Evolutionary conservation across 2,888 invertebrate genomes (phyloP).

Genomic region (Boloria euphrosyne): DNA sequence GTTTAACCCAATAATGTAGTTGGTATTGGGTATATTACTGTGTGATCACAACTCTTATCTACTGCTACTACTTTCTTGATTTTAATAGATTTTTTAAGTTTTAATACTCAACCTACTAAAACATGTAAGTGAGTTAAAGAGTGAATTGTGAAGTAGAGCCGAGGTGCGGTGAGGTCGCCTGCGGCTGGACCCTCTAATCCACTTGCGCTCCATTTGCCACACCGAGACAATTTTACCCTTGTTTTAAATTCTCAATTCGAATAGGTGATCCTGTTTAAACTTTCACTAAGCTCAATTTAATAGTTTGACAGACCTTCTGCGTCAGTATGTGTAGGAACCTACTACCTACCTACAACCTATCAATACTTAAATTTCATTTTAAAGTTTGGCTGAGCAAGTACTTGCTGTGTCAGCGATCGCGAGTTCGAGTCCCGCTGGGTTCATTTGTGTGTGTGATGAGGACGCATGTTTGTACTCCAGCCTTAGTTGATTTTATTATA

Average conservation of each 20-base stretch:
- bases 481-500: no score
- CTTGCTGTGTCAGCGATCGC: no score
- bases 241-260: slow-evolving; percentile 70
- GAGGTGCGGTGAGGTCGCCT: slow-evolving; percentile 42
- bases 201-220: slow-evolving; percentile 58
- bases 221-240: slow-evolving; percentile 65
- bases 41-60: background rate
- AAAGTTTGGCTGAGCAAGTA: no score
- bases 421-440: no score
- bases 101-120: slow-evolving; percentile 11
- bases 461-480: no score
- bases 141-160: slow-evolving; percentile 19
- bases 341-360: no score
- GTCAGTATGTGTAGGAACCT: background rate
- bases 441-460: no score
- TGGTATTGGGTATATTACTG: no score
- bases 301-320: slow-evolving; percentile 52
- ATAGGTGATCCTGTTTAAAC: slow-evolving; percentile 76
- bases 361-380: no score
- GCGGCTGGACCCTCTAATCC: slow-evolving; percentile 70
- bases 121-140: slow-evolving; percentile 21
- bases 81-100: background rate
- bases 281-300: slow-evolving; percentile 66
- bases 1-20: no score
- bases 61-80: background rate